phyloP scores from a whole-genome alignment of 2,888 invertebrate species.

The Taenaris catops region DNA sequence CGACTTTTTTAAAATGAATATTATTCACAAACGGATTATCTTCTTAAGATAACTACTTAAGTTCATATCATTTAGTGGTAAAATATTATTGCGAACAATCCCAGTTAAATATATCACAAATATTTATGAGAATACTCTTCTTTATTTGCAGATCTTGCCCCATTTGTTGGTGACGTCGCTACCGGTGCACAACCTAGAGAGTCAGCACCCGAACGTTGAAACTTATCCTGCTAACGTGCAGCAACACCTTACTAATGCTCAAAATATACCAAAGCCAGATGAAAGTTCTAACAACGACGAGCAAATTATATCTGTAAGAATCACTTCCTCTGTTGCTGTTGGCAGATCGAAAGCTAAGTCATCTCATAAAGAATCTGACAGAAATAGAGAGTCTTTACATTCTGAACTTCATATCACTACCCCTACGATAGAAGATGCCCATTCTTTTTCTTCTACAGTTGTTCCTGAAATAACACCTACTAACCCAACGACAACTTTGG shows the following conservation, averaged over 20 bases:
- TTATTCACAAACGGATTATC: too few species aligned
- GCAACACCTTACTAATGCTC: slow-evolving; percentile 29
- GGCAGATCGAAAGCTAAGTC: slow-evolving; percentile 61
- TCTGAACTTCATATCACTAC: slow-evolving; percentile 20
- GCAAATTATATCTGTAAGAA: slow-evolving; percentile 75
- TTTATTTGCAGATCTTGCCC: slow-evolving; percentile 57
- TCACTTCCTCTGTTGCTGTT: slow-evolving; percentile 81
- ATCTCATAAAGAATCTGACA: slow-evolving; percentile 24
- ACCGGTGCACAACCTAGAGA: slow-evolving; percentile 37
- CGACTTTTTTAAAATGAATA: too few species aligned
- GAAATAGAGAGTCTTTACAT: slow-evolving; percentile 17
- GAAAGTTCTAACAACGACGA: slow-evolving; percentile 44
- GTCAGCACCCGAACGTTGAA: slow-evolving; percentile 30
- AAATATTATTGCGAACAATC: too few species aligned
- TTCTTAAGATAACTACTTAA: too few species aligned
- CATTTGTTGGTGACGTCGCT: slow-evolving; percentile 42
- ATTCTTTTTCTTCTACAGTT: slow-evolving; percentile 16
- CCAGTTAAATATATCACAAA: too few species aligned
- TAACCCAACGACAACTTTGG: slow-evolving; percentile 39
- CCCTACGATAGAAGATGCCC: slow-evolving; percentile 12
- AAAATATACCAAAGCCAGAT: slow-evolving; percentile 38
- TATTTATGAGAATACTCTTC: too few species aligned
- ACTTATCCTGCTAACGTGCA: slow-evolving; percentile 23
- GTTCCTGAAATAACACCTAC: slow-evolving; percentile 25
- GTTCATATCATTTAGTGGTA: too few species aligned